A percentile compares a stretch with the other conserved stretches of the same genome.
Conservation (phyloP, 2,797 vertebrate species). For the Gobio occitaniae region DNA sequence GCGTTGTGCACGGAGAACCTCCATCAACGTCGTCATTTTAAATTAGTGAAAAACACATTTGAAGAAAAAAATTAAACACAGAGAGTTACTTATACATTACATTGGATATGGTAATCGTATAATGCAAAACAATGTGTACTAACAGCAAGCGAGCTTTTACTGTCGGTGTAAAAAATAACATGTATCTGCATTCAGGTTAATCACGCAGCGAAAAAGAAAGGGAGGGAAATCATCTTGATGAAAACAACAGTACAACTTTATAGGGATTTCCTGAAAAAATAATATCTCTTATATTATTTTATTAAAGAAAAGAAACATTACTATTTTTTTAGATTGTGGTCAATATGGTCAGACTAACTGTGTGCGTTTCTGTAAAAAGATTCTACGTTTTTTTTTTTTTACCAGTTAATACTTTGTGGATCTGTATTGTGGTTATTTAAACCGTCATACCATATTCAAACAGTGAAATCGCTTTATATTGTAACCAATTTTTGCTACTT, state of each 20-base stretch:
- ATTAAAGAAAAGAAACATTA: neutral
- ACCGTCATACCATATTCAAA: neutral
- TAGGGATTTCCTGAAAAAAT: neutral
- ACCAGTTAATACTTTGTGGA: neutral
- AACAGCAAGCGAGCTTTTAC: neutral
- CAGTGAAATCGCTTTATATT: neutral
- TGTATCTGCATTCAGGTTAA: neutral
- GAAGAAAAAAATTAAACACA: neutral
- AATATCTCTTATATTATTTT: neutral
- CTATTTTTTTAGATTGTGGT: neutral
- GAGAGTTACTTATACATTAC: neutral
- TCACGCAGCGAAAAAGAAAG: neutral
- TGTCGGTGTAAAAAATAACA: neutral
- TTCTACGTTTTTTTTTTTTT: neutral
- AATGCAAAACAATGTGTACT: neutral
- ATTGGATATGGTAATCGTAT: neutral
- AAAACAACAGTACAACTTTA: neutral
- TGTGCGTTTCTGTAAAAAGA: neutral
- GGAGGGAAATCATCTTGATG: neutral
- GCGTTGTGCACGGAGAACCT: neutral
- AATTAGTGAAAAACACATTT: neutral
- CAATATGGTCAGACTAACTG: neutral
- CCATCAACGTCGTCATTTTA: neutral
- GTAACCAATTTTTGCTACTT: neutral
- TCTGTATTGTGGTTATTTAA: neutral